Percentiles rank a stretch among this genome's conserved stretches.
Conservation (phyloP, 2,797 vertebrate species). For the Danio tinwini region DNA sequence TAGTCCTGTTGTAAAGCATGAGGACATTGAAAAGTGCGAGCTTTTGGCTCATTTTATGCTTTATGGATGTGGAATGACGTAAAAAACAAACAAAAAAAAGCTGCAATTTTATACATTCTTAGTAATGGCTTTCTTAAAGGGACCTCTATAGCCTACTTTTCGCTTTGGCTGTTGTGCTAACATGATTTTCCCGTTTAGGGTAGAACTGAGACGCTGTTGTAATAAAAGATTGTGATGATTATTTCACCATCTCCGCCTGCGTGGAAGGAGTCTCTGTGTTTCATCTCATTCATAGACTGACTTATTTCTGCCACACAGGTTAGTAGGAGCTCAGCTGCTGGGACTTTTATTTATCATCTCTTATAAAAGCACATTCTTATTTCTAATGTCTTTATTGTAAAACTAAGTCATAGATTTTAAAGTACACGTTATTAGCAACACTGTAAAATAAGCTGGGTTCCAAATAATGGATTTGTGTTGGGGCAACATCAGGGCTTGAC, state of each 20-base stretch:
- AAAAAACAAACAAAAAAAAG: conserved; percentile 47
- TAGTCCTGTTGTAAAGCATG: conserved; percentile 69
- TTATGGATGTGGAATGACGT: conserved; percentile 64
- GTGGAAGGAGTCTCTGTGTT: conserved; percentile 34
- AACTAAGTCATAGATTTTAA: background rate
- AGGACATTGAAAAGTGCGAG: conserved; percentile 57
- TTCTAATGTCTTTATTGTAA: conserved; percentile 12
- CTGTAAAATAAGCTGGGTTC: too few relatives aligned
- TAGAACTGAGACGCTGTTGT: conserved; percentile 79
- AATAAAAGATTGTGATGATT: conserved; percentile 76
- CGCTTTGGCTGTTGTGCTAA: conserved; percentile 81
- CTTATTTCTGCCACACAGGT: conserved; percentile 10
- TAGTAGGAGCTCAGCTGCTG: conserved; percentile 1
- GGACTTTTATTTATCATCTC: background rate
- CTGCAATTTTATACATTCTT: conserved; percentile 74
- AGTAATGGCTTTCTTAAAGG: conserved; percentile 74
- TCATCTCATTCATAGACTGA: conserved; percentile 3
- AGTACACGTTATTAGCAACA: background rate
- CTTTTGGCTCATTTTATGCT: conserved; percentile 59
- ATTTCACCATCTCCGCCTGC: conserved; percentile 59
- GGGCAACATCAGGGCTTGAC: too few relatives aligned
- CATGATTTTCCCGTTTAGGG: conserved; percentile 78
- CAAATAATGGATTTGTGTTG: too few relatives aligned
- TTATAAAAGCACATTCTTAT: background rate
- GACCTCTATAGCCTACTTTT: conserved; percentile 74